phyloP scores from a whole-genome alignment of 2,113 vertebrate species.

The Pedetes capensis region DNA sequence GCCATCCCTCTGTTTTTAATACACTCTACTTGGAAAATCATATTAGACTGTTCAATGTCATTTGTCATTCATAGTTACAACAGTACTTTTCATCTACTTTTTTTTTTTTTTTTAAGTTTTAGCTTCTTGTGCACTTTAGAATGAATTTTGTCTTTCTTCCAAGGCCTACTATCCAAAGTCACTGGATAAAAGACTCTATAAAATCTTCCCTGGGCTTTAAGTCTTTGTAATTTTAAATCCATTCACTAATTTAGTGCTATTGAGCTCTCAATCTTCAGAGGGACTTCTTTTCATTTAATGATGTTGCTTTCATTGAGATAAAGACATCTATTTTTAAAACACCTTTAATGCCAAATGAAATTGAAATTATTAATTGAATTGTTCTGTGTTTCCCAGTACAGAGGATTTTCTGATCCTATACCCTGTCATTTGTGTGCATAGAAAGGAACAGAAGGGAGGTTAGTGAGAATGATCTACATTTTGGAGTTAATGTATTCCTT shows the following conservation, averaged over 20 bases:
- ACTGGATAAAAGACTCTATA: slow-evolving; percentile 50
- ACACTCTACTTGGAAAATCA: slow-evolving; percentile 34
- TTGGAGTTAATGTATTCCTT: slow-evolving; percentile 45
- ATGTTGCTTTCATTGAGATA: slow-evolving; percentile 71
- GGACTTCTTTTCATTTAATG: slow-evolving; percentile 69
- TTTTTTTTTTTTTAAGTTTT: neutral
- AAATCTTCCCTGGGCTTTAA: slow-evolving; percentile 52
- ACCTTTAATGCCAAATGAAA: slow-evolving; percentile 64
- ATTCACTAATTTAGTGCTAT: slow-evolving; percentile 66
- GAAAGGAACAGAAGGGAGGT: slow-evolving; percentile 42
- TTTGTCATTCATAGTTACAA: slow-evolving; percentile 39
- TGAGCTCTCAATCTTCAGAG: slow-evolving; percentile 56
- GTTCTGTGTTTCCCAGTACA: slow-evolving; percentile 47
- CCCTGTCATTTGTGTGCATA: neutral
- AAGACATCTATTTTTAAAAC: slow-evolving; percentile 72
- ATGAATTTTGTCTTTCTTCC: slow-evolving; percentile 60
- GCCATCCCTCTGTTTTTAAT: slow-evolving; percentile 45
- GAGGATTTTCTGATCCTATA: slow-evolving; percentile 56
- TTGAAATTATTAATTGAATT: slow-evolving; percentile 75
- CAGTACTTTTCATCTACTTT: neutral
- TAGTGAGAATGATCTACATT: slow-evolving; percentile 51
- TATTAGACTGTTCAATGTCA: slow-evolving; percentile 43
- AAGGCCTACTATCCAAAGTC: slow-evolving; percentile 31
- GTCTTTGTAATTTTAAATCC: slow-evolving; percentile 68
- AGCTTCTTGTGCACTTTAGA: slow-evolving; percentile 31